Percentiles rank a stretch among this genome's conserved stretches.
phyloP scores from a whole-genome alignment of 2,797 vertebrate genomes.

The Sebastes variabilis region DNA sequence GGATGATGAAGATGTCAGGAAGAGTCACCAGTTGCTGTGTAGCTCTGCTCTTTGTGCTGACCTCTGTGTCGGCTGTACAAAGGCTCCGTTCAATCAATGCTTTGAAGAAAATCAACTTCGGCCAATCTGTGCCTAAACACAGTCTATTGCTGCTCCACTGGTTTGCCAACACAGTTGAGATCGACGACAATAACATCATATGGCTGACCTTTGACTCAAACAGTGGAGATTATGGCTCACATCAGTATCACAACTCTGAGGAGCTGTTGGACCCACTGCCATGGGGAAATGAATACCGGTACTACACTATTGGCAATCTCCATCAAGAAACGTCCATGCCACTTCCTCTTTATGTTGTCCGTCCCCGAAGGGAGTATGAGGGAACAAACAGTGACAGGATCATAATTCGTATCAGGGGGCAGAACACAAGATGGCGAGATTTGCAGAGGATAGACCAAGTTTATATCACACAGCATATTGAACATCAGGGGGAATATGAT shows the following conservation, averaged over 20 bases:
- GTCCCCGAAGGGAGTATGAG: background rate
- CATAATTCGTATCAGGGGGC: conserved; percentile 53
- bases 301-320: conserved; percentile 72
- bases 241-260: conserved; percentile 73
- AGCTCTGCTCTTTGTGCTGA: conserved; percentile 33
- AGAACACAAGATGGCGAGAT: background rate
- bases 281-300: conserved; percentile 15
- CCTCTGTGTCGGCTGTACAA: conserved; percentile 36
- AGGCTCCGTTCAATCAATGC: conserved; percentile 42
- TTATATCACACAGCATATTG: conserved; percentile 71
- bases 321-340: background rate
- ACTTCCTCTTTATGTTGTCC: conserved; percentile 55
- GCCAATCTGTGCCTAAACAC: conserved; percentile 48
- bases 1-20: conserved; percentile 38
- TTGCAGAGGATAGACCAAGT: conserved; percentile 47
- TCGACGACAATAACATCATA: conserved; percentile 39
- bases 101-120: conserved; percentile 60
- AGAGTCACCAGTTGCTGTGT: conserved; percentile 5
- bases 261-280: conserved; percentile 37
- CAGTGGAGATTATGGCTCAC: conserved; percentile 50
- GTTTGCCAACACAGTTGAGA: conserved; percentile 61
- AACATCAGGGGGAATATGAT: conserved; percentile 36
- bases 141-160: conserved; percentile 70
- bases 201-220: conserved; percentile 57
- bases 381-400: conserved; percentile 65